Base-by-base conservation (phyloP, 2,797 vertebrate genomes). In the Oreochromis grahami region DNA sequence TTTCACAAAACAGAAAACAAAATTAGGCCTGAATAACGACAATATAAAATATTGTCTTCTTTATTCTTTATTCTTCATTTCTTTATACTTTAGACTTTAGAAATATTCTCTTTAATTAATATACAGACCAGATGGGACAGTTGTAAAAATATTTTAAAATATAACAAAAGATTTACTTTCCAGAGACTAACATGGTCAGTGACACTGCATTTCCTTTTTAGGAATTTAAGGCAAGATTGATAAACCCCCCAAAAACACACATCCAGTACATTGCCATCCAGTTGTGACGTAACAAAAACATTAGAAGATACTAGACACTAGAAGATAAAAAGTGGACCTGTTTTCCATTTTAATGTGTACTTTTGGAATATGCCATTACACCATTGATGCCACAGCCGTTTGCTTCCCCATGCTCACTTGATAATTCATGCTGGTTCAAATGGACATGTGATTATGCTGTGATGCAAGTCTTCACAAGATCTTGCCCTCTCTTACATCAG, bases 401-500 rank as follows among this genome's bases (percentile, higher is more conserved):
- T 43, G 4, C 65, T 86, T 87, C 80, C 76, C n/a, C 41, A 63
- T 41, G n/a, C 50, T 83, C 58, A 48, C 77, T 52, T 78, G 48
- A 82, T 53, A 80, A 80, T 79, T 81, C 41, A 84, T 21, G 14
- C n/a, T 43, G 5, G 29, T 82, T 82, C 52, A 55, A 78, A 79
- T 55, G 53, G 56, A 58, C 29, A 52, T 3, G 6, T 68, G 52
- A 58, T 78, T 32, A 70, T 21, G 72, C 56, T 50, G 7, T 79
- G 52, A 85, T 24, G 45, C 9, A 78, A 84, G 84, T 79, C 74
- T 70, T 82, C 36, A 58, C 45, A 83, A 83, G 36, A 56, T 79
- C 48, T 88, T 91, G 80, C 88, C 80, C 19, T n/a, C 15, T n/a
- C 5, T 89, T 93, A 77, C 76, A 86, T 92, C 84, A 90, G 72